These are phyloP conservation scores for Leucoraja erinaceus DNA, from an alignment of 2,113 vertebrate genomes.

Conservation along the genomic window DNA sequence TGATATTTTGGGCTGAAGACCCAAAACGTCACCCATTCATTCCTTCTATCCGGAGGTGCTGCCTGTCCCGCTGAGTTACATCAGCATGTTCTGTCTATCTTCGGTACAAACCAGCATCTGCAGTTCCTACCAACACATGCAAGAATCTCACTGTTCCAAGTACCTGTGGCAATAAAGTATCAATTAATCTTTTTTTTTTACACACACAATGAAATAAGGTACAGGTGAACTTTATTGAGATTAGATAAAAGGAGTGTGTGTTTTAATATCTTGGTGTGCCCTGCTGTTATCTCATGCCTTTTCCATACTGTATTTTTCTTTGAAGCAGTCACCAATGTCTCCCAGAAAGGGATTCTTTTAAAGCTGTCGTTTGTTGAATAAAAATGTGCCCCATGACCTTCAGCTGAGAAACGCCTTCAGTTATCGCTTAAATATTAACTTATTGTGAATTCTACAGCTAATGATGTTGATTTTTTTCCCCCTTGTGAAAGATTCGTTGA, in stretches of 20 bases:
- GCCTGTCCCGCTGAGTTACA: too few species aligned
- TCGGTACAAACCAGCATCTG: too few species aligned
- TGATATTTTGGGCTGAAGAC: too few species aligned
- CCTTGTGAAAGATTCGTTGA: too few species aligned
- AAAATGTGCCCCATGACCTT: not conserved
- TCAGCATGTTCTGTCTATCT: too few species aligned
- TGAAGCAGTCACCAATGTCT: not conserved
- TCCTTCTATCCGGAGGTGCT: too few species aligned
- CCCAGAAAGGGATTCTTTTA: not conserved
- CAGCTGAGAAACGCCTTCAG: not conserved
- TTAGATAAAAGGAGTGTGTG: not conserved
- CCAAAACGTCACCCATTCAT: too few species aligned
- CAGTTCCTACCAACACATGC: too few species aligned
- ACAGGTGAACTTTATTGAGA: not conserved
- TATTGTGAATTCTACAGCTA: not conserved
- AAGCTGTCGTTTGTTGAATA: too few species aligned
- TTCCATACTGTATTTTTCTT: not conserved
- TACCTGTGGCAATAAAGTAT: too few species aligned
- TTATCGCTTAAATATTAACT: not conserved
- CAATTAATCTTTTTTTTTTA: not conserved
- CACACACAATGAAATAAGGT: not conserved
- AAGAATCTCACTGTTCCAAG: too few species aligned
- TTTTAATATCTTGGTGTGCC: not conserved
- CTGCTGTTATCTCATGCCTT: not conserved
- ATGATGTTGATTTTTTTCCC: not conserved